These are phyloP conservation scores for Luffia ferchaultella DNA, from an alignment of 2,888 invertebrate genomes.

Conservation along the genomic window DNA sequence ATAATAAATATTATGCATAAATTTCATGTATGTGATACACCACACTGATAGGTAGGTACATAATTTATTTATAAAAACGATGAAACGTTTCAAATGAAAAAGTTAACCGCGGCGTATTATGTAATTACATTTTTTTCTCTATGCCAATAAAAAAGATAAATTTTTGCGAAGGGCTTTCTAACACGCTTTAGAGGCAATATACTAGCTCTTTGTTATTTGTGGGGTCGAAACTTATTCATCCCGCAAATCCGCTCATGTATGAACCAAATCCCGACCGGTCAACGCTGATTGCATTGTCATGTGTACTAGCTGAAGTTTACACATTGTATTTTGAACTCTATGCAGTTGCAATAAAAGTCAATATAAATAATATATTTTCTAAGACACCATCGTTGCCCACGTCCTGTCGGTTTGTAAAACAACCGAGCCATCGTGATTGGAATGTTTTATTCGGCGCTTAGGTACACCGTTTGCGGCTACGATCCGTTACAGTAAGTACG, in stretches of 20 bases:
- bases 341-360: slow-evolving; percentile 16
- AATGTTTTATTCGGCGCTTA: slow-evolving; percentile 57
- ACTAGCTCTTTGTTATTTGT: slow-evolving; percentile 58
- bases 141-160: neutral
- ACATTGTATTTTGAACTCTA: slow-evolving; percentile 22
- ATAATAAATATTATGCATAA: no score
- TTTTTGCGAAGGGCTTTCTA: slow-evolving; percentile 52
- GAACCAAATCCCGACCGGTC: slow-evolving; percentile 64
- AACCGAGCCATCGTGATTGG: slow-evolving; percentile 61
- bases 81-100: no score
- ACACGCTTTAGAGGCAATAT: slow-evolving; percentile 50
- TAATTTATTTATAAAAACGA: no score
- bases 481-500: no score
- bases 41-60: no score
- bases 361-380: slow-evolving; percentile 12
- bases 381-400: slow-evolving; percentile 27
- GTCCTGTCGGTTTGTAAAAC: slow-evolving; percentile 63
- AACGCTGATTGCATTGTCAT: slow-evolving; percentile 67
- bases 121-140: no score
- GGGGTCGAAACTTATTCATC: slow-evolving; percentile 66
- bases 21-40: no score
- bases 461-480: no score
- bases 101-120: no score
- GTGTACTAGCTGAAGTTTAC: slow-evolving; percentile 38
- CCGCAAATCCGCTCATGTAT: slow-evolving; percentile 64